phyloP scores from a whole-genome alignment of 64 coral and sea anemone species.

The Montipora cactus region DNA sequence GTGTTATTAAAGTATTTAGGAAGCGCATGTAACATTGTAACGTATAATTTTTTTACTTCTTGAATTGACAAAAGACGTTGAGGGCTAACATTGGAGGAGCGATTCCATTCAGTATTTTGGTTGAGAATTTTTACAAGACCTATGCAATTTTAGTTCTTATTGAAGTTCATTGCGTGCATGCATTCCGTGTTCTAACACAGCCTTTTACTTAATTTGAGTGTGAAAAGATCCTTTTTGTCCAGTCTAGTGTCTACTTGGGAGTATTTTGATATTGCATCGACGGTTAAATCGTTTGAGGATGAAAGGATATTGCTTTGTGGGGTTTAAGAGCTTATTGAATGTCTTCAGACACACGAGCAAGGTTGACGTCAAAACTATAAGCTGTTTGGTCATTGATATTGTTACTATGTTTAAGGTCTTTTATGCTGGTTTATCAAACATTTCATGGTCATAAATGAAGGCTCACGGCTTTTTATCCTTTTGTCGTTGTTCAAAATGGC shows the following conservation, averaged over 20 bases:
- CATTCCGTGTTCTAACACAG: too few species aligned
- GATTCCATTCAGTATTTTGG: too few species aligned
- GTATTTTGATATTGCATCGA: background rate
- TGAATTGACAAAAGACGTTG: too few species aligned
- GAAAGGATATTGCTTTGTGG: background rate
- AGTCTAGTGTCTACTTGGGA: background rate
- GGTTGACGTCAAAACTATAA: conserved; percentile 1
- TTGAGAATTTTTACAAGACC: too few species aligned
- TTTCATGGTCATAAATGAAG: background rate
- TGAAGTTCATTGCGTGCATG: too few species aligned
- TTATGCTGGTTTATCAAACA: background rate
- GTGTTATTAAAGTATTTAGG: too few species aligned
- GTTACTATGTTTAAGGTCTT: background rate
- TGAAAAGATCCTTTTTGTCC: background rate
- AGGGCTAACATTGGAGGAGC: too few species aligned
- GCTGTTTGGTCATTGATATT: background rate
- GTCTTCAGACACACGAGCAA: background rate
- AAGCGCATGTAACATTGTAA: too few species aligned
- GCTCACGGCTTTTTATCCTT: background rate
- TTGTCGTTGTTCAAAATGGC: background rate
- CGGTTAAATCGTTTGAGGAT: background rate
- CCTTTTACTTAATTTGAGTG: background rate
- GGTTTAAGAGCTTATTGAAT: background rate
- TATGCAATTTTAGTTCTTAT: too few species aligned
- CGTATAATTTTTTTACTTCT: too few species aligned